Evolutionary conservation across 2,113 vertebrate genomes (phyloP).

Genomic region (Istiophorus platypterus): DNA sequence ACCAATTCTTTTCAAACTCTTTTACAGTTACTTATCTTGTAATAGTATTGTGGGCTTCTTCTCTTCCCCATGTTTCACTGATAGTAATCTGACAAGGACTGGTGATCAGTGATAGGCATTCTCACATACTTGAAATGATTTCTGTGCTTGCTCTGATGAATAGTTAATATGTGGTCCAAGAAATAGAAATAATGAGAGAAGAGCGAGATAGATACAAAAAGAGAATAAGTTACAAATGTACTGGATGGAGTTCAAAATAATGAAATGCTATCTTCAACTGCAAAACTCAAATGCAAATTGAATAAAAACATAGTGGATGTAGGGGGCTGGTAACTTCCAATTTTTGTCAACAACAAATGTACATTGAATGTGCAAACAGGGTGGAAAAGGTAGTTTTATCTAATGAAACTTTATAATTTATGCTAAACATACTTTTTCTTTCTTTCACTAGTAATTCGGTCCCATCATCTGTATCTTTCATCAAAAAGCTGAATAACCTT

Average conservation of each 20-base stretch:
- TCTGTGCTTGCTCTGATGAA: neutral
- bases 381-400: neutral
- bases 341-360: neutral
- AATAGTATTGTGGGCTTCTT: neutral
- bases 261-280: neutral
- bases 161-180: neutral
- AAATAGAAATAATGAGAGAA: neutral
- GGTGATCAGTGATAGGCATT: neutral
- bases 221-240: neutral
- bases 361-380: neutral
- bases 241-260: neutral
- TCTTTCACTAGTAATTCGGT: neutral
- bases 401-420: neutral
- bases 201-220: neutral
- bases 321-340: neutral
- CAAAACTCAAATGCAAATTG: neutral
- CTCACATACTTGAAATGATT: neutral
- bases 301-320: neutral
- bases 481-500: constrained; percentile 9
- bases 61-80: neutral
- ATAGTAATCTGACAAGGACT: too few relatives aligned
- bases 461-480: neutral
- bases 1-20: neutral
- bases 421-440: neutral
- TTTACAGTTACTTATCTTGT: neutral